Evolutionary conservation across 2,113 vertebrate species (phyloP).

Genomic region (Ahaetulla prasina): DNA sequence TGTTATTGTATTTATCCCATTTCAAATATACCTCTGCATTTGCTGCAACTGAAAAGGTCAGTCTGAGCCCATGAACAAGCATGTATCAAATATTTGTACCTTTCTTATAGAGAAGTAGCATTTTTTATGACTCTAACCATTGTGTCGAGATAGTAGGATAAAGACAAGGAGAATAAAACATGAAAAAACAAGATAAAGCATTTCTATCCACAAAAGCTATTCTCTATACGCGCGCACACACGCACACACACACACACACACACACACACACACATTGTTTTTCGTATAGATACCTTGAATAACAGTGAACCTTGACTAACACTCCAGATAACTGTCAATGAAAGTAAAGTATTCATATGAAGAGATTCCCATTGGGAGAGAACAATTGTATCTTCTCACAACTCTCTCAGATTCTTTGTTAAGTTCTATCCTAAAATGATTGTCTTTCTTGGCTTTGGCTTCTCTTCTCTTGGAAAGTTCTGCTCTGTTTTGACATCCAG

Average conservation of each 20-base stretch:
- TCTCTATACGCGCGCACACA: neutral
- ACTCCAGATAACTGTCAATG: neutral
- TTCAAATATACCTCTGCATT: conserved; percentile 26
- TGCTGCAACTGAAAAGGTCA: conserved; percentile 37
- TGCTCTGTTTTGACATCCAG: neutral
- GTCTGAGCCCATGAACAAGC: conserved; percentile 10
- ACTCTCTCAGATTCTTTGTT: neutral
- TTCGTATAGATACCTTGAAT: neutral
- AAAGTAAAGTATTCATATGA: neutral
- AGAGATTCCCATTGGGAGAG: neutral
- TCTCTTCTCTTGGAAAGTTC: neutral
- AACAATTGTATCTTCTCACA: neutral
- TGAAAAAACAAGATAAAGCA: neutral
- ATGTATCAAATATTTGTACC: neutral
- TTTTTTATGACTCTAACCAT: neutral
- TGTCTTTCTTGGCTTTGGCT: neutral
- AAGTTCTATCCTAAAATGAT: neutral
- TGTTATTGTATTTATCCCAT: neutral
- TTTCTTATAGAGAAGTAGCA: neutral
- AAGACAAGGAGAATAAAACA: neutral
- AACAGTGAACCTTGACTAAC: neutral
- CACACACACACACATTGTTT: neutral
- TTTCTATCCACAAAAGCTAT: neutral
- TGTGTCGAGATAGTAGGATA: neutral
- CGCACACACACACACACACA: neutral